Percentiles rank a stretch among this genome's conserved stretches.
These are phyloP conservation scores for Notothenia rossii DNA, from an alignment of 2,113 vertebrate species.

Conservation along the genomic window DNA sequence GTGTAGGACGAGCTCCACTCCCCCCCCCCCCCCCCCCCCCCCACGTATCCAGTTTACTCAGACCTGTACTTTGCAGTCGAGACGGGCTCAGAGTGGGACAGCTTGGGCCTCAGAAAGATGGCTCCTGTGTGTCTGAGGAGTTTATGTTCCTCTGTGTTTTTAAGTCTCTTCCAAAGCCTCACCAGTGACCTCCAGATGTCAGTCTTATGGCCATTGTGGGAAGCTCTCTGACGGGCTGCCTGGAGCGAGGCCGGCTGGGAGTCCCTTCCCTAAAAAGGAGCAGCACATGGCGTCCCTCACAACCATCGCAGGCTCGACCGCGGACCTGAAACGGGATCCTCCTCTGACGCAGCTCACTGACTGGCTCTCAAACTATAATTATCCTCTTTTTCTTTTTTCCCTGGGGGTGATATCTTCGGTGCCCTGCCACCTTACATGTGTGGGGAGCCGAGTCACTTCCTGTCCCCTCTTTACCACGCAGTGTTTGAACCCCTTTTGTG, in stretches of 20 bases:
- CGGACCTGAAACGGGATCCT: slow-evolving; percentile 74
- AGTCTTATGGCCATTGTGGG: slow-evolving; percentile 9
- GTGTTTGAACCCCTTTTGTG: slow-evolving; percentile 76
- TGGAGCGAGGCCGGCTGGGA: slow-evolving; percentile 18
- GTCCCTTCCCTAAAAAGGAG: slow-evolving; percentile 82
- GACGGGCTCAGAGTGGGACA: neutral
- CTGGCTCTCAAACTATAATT: slow-evolving; percentile 74
- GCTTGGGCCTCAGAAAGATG: neutral
- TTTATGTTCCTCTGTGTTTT: slow-evolving; percentile 22
- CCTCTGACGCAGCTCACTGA: slow-evolving; percentile 54
- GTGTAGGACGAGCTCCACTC: slow-evolving; percentile 2
- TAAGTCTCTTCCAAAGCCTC: slow-evolving; percentile 27
- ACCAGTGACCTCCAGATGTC: slow-evolving; percentile 54
- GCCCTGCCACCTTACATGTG: slow-evolving; percentile 61
- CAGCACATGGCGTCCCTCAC: slow-evolving; percentile 70
- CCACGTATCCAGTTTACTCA: slow-evolving; percentile 11
- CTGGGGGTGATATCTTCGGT: slow-evolving; percentile 24
- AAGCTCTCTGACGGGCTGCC: slow-evolving; percentile 12
- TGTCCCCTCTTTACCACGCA: slow-evolving; percentile 14
- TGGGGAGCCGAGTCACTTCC: slow-evolving; percentile 46
- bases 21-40: neutral
- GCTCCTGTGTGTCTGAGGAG: slow-evolving; percentile 13
- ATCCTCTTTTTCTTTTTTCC: slow-evolving; percentile 44
- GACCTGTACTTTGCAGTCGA: slow-evolving; percentile 15
- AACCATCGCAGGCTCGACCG: slow-evolving; percentile 61